Evolutionary conservation across 53 echinoderm and acorn worm genomes (phyloP), one percentile per base, ranked within the genome.

Genomic region (Zoroaster sp.): DNA sequence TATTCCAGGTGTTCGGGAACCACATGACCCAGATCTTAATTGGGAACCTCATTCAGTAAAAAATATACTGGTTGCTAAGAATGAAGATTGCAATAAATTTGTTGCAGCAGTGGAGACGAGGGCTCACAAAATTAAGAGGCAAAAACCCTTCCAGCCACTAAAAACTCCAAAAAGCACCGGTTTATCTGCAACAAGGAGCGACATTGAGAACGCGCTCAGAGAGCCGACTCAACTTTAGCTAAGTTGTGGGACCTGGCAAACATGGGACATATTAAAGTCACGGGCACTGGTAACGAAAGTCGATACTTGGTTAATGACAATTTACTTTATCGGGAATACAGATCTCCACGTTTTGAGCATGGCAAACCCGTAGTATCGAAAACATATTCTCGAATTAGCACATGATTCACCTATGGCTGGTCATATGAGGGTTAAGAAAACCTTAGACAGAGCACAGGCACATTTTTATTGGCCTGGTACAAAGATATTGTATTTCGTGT

Each of bases 391-490:
- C 21, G 20, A 91, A 86, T 34, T 91, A n/a, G 91, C 87, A 2
- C 91, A 87, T 69, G 87, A 91, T 40, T 87, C 91, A 18, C 42
- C 87, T 69, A 41, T 83, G 33, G 78, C 87, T 5, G 91, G 91
- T 34, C 87, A 91, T 39, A 36, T 87, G 77, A 69, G 87, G 35
- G 23, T 66, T 47, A 43, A 78, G 36, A 87, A 87, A 68, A 87
- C 91, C 31, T 6, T 40, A 36, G 86, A 77, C 14, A 44, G 76
- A 39, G 65, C 68, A 9, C 44, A 43, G 37, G 44, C 77, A 1
- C 34, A 91, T 34, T 86, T 87, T 40, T 77, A 66, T 21, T 91
- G 87, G 91, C 87, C 87, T 11, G 86, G 91, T 45, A n/a, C 78
- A 66, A 90, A 30, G 83, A 38, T 44, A 83, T 25, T 83, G 90